Base-by-base conservation (phyloP, 2,888 invertebrate species). In the Cetonia aurata region DNA sequence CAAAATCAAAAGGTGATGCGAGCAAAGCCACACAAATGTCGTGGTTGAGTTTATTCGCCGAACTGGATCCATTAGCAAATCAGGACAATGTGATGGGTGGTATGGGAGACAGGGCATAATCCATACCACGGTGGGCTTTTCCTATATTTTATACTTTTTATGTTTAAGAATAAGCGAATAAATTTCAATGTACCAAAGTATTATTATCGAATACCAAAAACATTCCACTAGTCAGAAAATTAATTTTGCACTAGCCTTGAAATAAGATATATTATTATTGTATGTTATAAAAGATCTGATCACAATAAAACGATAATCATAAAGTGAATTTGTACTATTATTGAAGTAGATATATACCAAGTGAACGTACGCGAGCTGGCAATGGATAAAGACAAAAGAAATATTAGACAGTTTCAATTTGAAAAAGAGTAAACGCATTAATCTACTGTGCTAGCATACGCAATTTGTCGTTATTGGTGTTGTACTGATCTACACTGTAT, bases 21-120 rank as follows among this genome's bases (percentile, higher is more conserved):
- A 76, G 76, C 67, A 75, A 74, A 59, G 71, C 85, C 80, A 82
- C 85, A 71, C 77, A 80, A 69, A 80, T 85, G 74, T 82, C 83
- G 12, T 98, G 97, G 97, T 91, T 95, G 81, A 95, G 94, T 84
- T 86, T 97, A 67, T 97, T 98, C 86, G 94, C 96, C 46, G 97
- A 97, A 84, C 85, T 98, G 70, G 97, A 98, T 86, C 97, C 97
- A 0, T 86, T 97, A 42, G 91, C 95, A 10, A 96, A 96, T 86
- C 95, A 95, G 48, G 93, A 95, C 77, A 93, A 82, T 75, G 83
- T 76, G 52, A 72, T 17, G 17, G 53, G 33, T 31, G 67, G 60
- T 65, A 46, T 44, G 25, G 72, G 72, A 37, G 75, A 75, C 65
- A 69, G 73, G 33, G 75, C 75, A 50, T 75, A 74, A 74, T 69